Conservation (phyloP, 1,140 invertebrate genomes). For the Phenacoccus solenopsis region DNA sequence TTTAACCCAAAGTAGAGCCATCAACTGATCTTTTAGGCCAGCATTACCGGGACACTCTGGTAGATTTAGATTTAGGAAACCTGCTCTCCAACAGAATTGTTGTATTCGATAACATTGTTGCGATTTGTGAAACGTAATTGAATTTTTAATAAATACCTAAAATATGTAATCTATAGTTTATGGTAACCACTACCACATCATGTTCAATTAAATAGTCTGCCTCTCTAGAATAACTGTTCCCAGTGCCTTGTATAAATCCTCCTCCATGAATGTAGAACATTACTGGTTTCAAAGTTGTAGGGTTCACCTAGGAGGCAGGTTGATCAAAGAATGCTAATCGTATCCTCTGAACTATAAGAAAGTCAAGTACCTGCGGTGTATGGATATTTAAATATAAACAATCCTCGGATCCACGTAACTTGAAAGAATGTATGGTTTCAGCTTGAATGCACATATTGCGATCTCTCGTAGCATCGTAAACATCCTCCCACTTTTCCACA, state of each 20-base stretch:
- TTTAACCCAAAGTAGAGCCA: constrained; percentile 56
- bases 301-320: background rate
- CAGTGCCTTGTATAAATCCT: constrained; percentile 34
- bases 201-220: constrained; percentile 34
- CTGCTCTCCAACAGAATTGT: background rate
- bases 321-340: no score
- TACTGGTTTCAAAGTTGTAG: constrained; percentile 30
- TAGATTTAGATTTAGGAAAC: constrained; percentile 44
- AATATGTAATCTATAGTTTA: constrained; percentile 37
- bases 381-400: constrained; percentile 24
- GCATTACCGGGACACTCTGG: constrained; percentile 54
- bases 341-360: no score
- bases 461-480: constrained; percentile 35
- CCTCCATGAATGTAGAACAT: constrained; percentile 45
- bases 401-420: constrained; percentile 35
- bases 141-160: constrained; percentile 25
- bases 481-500: constrained; percentile 34
- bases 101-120: background rate
- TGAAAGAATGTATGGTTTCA: constrained; percentile 5
- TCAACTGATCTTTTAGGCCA: constrained; percentile 61
- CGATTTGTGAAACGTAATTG: background rate
- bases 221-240: constrained; percentile 38
- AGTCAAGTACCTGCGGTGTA: constrained; percentile 8
- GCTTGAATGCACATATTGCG: constrained; percentile 34
- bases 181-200: constrained; percentile 36